Conservation (phyloP, 2,797 vertebrate genomes). For the Glyptemys insculpta region DNA sequence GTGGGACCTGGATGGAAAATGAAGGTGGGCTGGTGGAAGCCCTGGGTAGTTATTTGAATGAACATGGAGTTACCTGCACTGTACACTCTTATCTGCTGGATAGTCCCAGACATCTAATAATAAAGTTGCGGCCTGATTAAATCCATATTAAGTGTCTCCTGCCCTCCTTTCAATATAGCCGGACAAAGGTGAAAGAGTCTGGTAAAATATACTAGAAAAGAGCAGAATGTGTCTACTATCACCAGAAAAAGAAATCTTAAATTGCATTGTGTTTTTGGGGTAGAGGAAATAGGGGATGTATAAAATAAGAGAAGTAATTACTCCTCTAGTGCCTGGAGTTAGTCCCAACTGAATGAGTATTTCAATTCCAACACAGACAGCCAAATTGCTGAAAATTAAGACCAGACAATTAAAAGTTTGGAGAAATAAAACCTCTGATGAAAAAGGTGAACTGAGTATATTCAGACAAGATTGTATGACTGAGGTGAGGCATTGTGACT, state of each 20-base stretch:
- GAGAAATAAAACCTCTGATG: neutral
- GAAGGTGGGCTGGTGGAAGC: too few species aligned
- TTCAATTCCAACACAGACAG: neutral
- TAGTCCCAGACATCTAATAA: too few species aligned
- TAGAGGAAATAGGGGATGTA: neutral
- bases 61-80: too few species aligned
- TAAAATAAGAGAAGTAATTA: neutral
- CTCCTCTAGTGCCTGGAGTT: neutral
- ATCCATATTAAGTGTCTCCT: too few species aligned
- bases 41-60: too few species aligned
- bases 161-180: too few species aligned
- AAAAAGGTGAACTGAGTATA: neutral
- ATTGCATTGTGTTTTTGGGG: neutral
- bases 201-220: constrained; percentile 6
- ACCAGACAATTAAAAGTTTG: neutral
- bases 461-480: neutral
- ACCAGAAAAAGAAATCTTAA: neutral
- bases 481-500: neutral
- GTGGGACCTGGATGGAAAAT: too few species aligned
- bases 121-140: too few species aligned
- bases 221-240: too few species aligned
- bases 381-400: neutral
- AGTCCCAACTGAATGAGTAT: neutral
- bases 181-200: neutral
- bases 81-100: too few species aligned